Evolutionary conservation across 2,113 vertebrate genomes (phyloP), one percentile per base, ranked within the genome.

Genomic region (Isurus oxyrinchus): DNA sequence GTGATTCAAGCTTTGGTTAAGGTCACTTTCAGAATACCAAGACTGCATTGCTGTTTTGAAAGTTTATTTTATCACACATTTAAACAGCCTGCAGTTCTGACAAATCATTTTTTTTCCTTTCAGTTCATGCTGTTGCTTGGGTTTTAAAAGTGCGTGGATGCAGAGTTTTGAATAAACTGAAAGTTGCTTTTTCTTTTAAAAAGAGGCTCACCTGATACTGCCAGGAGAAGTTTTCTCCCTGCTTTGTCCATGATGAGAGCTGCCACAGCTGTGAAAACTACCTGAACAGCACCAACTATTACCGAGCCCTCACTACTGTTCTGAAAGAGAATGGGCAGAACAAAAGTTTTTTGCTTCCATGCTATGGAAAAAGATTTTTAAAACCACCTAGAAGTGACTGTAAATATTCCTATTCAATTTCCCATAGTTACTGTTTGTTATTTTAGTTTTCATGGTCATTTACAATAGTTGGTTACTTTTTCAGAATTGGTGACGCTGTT

Each of bases 231-330:
- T 97, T 98, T 99, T 94, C 99, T 97, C 79, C 99, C 99, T 0
- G 98, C 98, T 97, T 97, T 98, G 97, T 99, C 99, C 98, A 99
- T 99, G 97, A 99, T 96, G 14, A 99, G 90, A 0, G 99, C 99
- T 0, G 99, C 99, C 13, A 98, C 57, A 0, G 97, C 98, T 0
- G 99, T 99, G 96, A 99, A 99, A 87, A 98, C 55, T 5, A 99
- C 99, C 97, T 99, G 99, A 96, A 98, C 98, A 95, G 98, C 86
- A 27, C 98, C 98, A 96, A 99, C 97, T 5, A 98, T 97, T 66
- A 99, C 98, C 0, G 99, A 98, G 6, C 98, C 99, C 97, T 98
- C 96, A 96, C 98, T 98, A 90, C 98, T 98, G 72, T 98, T 97
- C 99, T 99, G 97, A 21, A 97, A 97, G n/a, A 97, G 23, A 96